Conservation (phyloP, 1,140 invertebrate genomes). For the Vanessa tameamea region DNA sequence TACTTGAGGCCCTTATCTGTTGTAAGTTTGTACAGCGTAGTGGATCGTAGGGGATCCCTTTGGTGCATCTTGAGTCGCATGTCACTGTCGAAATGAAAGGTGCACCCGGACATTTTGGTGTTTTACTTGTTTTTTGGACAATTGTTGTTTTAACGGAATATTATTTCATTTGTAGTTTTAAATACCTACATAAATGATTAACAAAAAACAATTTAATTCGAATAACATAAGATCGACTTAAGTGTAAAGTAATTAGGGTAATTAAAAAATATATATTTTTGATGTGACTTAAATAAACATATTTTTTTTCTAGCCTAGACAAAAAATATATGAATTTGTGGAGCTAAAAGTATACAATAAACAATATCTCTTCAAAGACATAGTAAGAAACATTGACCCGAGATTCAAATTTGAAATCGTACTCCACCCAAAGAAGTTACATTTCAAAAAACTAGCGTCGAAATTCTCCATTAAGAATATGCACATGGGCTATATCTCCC, state of each 20-base stretch:
- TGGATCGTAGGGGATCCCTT: conserved; percentile 75
- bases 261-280: no score
- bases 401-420: no score
- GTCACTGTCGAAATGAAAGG: conserved; percentile 53
- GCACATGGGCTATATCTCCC: not conserved
- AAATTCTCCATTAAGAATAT: not conserved
- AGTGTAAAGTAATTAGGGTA: no score
- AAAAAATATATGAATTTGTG: not conserved
- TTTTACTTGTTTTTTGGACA: conserved; percentile 19
- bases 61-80: conserved; percentile 72
- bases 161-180: not conserved
- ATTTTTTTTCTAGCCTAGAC: no score
- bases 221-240: no score
- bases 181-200: not conserved
- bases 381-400: no score
- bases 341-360: not conserved
- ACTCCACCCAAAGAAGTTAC: no score
- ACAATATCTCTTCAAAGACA: no score
- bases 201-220: no score
- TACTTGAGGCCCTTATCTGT: conserved; percentile 77
- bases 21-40: conserved; percentile 79
- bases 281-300: no score
- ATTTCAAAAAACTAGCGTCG: no score
- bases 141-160: conserved; percentile 4
- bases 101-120: conserved; percentile 40